Evolutionary conservation across 2,888 invertebrate species (phyloP), one percentile per base, ranked within the genome.

Genomic region (Cheilosia vernalis): DNA sequence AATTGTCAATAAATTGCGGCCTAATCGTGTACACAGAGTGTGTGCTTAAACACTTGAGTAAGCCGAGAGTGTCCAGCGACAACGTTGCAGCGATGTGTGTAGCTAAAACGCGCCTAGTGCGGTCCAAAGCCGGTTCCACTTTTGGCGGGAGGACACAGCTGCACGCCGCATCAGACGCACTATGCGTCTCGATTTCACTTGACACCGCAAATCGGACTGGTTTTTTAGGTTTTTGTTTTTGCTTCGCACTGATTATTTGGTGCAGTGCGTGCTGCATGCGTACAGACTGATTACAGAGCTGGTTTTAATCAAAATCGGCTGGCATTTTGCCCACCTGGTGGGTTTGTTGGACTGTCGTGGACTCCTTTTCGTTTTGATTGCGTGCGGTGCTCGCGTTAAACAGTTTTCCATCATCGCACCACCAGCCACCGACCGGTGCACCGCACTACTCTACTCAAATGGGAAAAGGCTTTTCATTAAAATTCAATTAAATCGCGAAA

Each of bases 111-210:
- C 53, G 60, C 27, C 30, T 49, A 73, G 69, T 56, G 60, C 58
- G 42, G 40, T 67, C 24, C 81, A 27, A 72, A 85, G 70, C 85
- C 70, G 76, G 85, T 85, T 85, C 64, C 40, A 73, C 27, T 53
- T 60, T 60, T 58, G 64, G 44, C 27, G 72, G 51, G 42, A 19
- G 17, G 61, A 53, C 74, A 33, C 60, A 47, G 70, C 47, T 42
- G 77, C 63, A n/a, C 24, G 56, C 47, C 44, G 61, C 47, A 60
- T 44, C 17, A 40, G 4, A 51, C 63, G 40, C 47, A 67, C 76
- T 66, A 49, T 66, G 70, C 70, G 72, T 85, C 76, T 85, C 85
- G 85, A 85, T 85, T 85, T 85, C 85, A 85, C 85, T 81, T 85
- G 81, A 81, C 76, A 77, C 76, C 47, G 60, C 78, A 27, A n/a